phyloP scores from a whole-genome alignment of 1,140 invertebrate genomes.

The Euglossa dilemma region DNA sequence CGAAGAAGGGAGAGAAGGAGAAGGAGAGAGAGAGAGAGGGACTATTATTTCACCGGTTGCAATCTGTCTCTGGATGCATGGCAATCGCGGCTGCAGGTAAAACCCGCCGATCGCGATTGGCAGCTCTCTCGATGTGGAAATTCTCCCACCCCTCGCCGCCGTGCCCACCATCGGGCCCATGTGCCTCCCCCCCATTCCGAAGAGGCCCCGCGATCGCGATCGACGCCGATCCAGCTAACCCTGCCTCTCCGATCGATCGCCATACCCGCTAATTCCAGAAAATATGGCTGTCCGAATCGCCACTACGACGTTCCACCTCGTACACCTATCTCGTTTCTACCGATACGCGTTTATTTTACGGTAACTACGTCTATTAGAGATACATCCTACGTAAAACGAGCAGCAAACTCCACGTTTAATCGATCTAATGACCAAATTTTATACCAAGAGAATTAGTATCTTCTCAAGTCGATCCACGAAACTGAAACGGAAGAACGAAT shows the following conservation, averaged over 20 bases:
- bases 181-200: slow-evolving; percentile 14
- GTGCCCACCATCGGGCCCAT: slow-evolving; percentile 41
- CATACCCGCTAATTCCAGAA: slow-evolving; percentile 69
- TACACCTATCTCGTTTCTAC: not conserved
- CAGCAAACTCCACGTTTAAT: no score
- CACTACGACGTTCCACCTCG: slow-evolving; percentile 30
- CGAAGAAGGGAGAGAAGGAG: not conserved
- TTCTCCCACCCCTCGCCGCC: slow-evolving; percentile 54
- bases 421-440: no score
- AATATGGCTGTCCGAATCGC: slow-evolving; percentile 66
- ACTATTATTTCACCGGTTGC: slow-evolving; percentile 45
- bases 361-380: no score
- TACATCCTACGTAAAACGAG: no score
- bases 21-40: not conserved
- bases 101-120: slow-evolving; percentile 63
- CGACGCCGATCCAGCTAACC: not conserved
- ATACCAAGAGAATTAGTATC: no score
- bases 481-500: no score
- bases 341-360: not conserved
- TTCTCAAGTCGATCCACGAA: no score
- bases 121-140: slow-evolving; percentile 68
- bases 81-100: slow-evolving; percentile 37
- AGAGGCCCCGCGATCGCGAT: slow-evolving; percentile 58
- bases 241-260: slow-evolving; percentile 38
- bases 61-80: slow-evolving; percentile 41